These are phyloP conservation scores for Hippocampus kuda DNA, from an alignment of 2,797 vertebrate genomes.

Conservation along the genomic window DNA sequence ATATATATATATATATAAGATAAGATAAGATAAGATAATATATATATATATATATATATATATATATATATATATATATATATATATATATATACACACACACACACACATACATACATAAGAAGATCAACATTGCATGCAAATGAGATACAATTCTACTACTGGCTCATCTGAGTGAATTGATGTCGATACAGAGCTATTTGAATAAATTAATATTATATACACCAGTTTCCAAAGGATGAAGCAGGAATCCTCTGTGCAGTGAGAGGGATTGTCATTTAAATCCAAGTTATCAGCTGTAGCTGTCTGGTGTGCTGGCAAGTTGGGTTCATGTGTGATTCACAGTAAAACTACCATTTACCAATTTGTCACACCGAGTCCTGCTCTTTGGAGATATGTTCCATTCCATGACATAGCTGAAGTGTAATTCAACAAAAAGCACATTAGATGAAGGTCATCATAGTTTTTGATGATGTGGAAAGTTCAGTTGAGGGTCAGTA, in stretches of 20 bases:
- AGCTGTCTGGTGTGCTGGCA: slow-evolving; percentile 4
- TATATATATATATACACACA: background rate
- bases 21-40: no score
- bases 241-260: slow-evolving; percentile 1
- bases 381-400: slow-evolving; percentile 5
- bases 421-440: background rate
- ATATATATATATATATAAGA: no score
- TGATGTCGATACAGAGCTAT: background rate
- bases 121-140: background rate
- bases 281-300: slow-evolving; percentile 4
- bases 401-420: background rate
- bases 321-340: background rate
- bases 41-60: no score
- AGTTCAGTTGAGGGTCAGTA: background rate
- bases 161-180: background rate
- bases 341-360: background rate
- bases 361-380: background rate
- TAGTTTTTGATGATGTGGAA: background rate
- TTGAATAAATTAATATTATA: background rate
- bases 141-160: background rate
- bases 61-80: no score
- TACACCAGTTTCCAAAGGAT: background rate
- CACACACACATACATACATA: no score
- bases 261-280: background rate
- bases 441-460: background rate